Evolutionary conservation across 2,113 vertebrate species (phyloP).

Genomic region (Petromus typicus): DNA sequence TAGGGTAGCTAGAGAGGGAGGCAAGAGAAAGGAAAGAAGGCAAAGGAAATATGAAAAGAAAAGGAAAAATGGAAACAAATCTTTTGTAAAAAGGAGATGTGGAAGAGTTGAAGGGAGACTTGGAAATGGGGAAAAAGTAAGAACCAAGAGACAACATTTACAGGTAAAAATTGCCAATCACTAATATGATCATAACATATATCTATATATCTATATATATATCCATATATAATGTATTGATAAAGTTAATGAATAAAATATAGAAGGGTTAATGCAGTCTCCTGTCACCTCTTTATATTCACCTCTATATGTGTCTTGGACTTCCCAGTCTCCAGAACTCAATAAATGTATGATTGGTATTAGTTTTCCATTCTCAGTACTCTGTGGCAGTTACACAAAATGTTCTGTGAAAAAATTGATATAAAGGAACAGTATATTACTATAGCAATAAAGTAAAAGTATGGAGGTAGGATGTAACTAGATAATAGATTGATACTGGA

Average conservation of each 20-base stretch:
- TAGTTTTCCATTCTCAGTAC: not conserved
- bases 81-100: too few species aligned
- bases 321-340: not conserved
- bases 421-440: not conserved
- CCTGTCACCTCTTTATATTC: not conserved
- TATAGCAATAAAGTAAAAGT: not conserved
- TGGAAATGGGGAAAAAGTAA: too few species aligned
- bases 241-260: not conserved
- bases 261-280: not conserved
- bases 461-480: not conserved
- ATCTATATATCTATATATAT: too few species aligned
- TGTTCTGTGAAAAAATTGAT: not conserved
- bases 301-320: not conserved
- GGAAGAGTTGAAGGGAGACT: too few species aligned
- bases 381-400: not conserved
- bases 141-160: too few species aligned
- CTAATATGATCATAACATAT: too few species aligned
- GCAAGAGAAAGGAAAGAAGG: too few species aligned
- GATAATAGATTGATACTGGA: not conserved
- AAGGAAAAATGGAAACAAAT: too few species aligned
- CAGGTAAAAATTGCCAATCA: too few species aligned
- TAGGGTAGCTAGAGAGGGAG: too few species aligned
- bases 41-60: too few species aligned
- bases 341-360: not conserved
- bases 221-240: too few species aligned